phyloP scores from a whole-genome alignment of 37 sponge, comb jelly and placozoan species.

The Spongilla lacustris region DNA sequence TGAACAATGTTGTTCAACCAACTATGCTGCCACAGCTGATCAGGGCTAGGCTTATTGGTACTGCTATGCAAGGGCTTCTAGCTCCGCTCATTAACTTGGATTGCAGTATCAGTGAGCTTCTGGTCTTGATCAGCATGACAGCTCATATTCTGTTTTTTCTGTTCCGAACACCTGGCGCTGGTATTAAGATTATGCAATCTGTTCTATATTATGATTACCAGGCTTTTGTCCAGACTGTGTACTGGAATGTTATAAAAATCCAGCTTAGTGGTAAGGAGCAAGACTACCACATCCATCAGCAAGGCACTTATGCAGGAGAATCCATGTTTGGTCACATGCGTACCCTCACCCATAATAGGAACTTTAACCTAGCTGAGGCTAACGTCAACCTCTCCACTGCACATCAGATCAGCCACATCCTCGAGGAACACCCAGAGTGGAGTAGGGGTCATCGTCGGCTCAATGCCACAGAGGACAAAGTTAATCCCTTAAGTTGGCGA shows the following conservation, averaged over 20 bases:
- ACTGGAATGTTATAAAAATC: neutral
- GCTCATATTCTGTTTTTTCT: too few relatives aligned
- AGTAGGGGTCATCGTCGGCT: neutral
- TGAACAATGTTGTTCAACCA: too few relatives aligned
- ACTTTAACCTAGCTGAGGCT: neutral
- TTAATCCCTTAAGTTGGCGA: neutral
- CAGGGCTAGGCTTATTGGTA: too few relatives aligned
- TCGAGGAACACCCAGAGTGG: conserved; percentile 1
- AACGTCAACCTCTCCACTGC: neutral
- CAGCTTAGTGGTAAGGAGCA: neutral
- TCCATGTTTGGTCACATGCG: neutral
- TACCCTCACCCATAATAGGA: neutral
- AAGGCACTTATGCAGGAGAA: neutral
- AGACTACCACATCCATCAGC: neutral
- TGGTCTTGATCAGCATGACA: too few relatives aligned
- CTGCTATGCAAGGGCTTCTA: too few relatives aligned
- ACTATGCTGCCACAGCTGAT: too few relatives aligned
- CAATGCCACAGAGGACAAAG: neutral
- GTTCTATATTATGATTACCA: neutral
- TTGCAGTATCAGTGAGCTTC: too few relatives aligned
- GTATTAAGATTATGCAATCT: neutral
- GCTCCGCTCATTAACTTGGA: too few relatives aligned
- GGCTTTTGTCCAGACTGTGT: neutral
- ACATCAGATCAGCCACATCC: neutral
- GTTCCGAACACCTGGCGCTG: neutral